Conservation (phyloP, 2,113 vertebrate species). For the Paracyprichromis sp. region DNA sequence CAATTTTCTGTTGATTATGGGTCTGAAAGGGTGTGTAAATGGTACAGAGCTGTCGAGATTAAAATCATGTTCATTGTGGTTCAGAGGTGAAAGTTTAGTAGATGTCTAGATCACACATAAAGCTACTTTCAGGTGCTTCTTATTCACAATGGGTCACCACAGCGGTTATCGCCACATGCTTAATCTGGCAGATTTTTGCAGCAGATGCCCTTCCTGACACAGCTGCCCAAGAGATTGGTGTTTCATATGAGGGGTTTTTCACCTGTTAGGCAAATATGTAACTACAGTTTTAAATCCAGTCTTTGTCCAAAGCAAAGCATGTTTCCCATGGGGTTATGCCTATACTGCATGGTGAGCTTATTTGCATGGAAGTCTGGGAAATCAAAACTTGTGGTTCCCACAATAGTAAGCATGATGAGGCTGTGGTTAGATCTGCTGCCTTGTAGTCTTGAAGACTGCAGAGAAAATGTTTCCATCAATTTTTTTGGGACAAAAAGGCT, state of each 20-base stretch:
- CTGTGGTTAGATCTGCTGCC: background rate
- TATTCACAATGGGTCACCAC: background rate
- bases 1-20: background rate
- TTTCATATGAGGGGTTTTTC: background rate
- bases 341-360: background rate
- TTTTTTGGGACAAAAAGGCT: background rate
- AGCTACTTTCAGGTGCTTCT: background rate
- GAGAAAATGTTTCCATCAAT: background rate
- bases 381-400: background rate
- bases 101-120: background rate
- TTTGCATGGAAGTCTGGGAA: background rate
- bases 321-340: background rate
- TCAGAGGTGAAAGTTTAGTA: background rate
- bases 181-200: background rate
- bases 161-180: rapidly evolving
- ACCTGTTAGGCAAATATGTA: background rate
- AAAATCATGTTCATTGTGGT: background rate
- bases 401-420: background rate
- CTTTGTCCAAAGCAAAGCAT: background rate
- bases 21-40: background rate
- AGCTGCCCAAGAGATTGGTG: background rate
- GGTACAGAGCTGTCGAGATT: background rate
- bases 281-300: background rate
- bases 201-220: background rate
- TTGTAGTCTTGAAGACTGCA: background rate